Evolutionary conservation across 53 echinoderm and acorn worm genomes (phyloP), one percentile per base, ranked within the genome.

Genomic region (Stichopus horrens): DNA sequence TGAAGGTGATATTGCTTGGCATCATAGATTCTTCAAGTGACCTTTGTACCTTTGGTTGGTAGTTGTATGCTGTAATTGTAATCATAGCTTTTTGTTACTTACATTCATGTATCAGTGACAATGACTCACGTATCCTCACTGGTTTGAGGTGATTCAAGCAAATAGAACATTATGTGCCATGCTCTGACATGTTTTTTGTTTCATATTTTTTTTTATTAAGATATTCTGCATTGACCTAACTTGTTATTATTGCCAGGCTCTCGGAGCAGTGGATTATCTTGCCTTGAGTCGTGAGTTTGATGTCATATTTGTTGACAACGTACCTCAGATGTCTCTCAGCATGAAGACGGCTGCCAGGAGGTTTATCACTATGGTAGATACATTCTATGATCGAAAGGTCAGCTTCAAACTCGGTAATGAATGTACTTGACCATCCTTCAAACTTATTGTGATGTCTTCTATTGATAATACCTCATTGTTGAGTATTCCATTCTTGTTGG

Each of bases 371-470:
- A 88, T 99, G 92, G 92, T 99, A 57, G 99, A 99, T 76, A 96
- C 94, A 57, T 99, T 99, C 89, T 99, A 99, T 91, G 99, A 97
- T 74, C 67, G 94, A 55, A 94, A 94, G 98, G 98, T 97, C 22
- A 86, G 92, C 54, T 37, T 37, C 63, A 11, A 16, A 21, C 4
- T 86, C 53, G 66, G 23, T 37, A 37, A 37, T 37, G 37, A 37
- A 37, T 37, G 37, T 37, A 37, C 37, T 1, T 37, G 37, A 37
- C 37, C 37, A 37, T 37, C 37, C 37, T 37, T 37, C 37, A 37
- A 37, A 37, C 37, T 37, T 37, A 37, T 37, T 37, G 37, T 37
- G 37, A 37, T 37, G 37, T 37, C 37, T 37, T 37, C 37, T 2
- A 37, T 1, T 68, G n/a, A 68, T 68, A 68, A n/a, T 14, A 14